Evolutionary conservation across 2,888 invertebrate species (phyloP).

Genomic region (Aspidiotus destructor): DNA sequence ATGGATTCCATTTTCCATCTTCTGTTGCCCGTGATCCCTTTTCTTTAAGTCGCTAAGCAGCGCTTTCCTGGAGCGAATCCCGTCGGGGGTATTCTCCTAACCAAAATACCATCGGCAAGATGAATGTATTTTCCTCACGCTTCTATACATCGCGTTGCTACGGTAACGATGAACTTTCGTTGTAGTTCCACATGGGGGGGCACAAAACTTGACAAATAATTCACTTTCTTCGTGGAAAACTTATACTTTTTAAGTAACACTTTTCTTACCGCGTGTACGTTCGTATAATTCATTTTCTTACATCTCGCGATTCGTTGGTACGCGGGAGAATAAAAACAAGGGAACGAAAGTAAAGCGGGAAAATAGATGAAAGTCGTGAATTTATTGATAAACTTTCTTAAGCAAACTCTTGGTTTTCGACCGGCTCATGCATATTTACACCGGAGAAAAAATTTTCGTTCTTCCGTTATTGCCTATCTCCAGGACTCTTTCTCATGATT

Average conservation of each 20-base stretch:
- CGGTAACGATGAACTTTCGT: constrained; percentile 23
- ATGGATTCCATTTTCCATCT: constrained; percentile 32
- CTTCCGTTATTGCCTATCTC: too few relatives aligned
- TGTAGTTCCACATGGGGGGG: constrained; percentile 19
- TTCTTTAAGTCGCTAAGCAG: constrained; percentile 31
- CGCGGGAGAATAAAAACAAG: background rate
- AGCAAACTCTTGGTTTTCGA: background rate
- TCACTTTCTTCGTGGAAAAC: constrained; percentile 31
- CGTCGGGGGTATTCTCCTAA: constrained; percentile 27
- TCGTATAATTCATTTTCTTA: constrained; percentile 14
- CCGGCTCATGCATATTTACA: too few relatives aligned
- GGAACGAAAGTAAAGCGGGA: background rate
- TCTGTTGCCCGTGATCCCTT: constrained; percentile 28
- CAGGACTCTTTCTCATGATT: too few relatives aligned
- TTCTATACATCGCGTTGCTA: constrained; percentile 28
- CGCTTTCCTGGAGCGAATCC: constrained; percentile 33
- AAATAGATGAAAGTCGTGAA: background rate
- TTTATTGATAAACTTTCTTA: constrained; percentile 16
- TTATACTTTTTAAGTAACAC: constrained; percentile 32
- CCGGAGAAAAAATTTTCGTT: too few relatives aligned
- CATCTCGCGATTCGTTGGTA: background rate
- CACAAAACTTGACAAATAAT: constrained; percentile 30
- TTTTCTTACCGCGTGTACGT: constrained; percentile 10
- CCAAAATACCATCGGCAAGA: constrained; percentile 26
- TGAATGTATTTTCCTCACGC: constrained; percentile 32